Conservation (phyloP, 2,797 vertebrate genomes). For the Cynodonichthys magdalenae region DNA sequence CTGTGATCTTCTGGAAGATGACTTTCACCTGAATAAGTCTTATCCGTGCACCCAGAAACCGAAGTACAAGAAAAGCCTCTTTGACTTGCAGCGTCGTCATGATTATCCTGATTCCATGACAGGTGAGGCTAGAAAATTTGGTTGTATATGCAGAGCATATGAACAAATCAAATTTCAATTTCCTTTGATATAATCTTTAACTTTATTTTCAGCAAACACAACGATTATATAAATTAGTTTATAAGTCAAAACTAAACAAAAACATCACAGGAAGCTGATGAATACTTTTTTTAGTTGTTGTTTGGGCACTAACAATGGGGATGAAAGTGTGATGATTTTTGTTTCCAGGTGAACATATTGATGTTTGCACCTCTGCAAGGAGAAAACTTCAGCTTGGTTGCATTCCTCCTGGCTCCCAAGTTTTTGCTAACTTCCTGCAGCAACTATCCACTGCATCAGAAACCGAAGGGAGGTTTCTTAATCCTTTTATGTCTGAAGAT, state of each 20-base stretch:
- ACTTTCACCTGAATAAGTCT: conserved; percentile 76
- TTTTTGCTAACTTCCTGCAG: conserved; percentile 35
- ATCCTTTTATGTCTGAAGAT: conserved; percentile 62
- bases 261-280: no score
- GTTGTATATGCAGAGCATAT: neutral
- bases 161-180: no score
- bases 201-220: no score
- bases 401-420: conserved; percentile 28
- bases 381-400: conserved; percentile 71
- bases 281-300: no score
- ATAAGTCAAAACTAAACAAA: no score
- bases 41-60: conserved; percentile 70
- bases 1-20: conserved; percentile 35
- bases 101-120: conserved; percentile 65
- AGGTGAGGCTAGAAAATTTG: conserved; percentile 65
- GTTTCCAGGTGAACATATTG: conserved; percentile 66
- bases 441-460: conserved; percentile 66
- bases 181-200: no score
- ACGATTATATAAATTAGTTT: no score
- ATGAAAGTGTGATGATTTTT: conserved; percentile 2
- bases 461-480: conserved; percentile 71
- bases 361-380: conserved; percentile 74
- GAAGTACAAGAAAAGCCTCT: conserved; percentile 60
- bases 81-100: conserved; percentile 74
- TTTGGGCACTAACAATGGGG: no score